These are phyloP conservation scores for Halcyon smyrnensis DNA, from an alignment of 2,797 vertebrate species.

Conservation along the genomic window DNA sequence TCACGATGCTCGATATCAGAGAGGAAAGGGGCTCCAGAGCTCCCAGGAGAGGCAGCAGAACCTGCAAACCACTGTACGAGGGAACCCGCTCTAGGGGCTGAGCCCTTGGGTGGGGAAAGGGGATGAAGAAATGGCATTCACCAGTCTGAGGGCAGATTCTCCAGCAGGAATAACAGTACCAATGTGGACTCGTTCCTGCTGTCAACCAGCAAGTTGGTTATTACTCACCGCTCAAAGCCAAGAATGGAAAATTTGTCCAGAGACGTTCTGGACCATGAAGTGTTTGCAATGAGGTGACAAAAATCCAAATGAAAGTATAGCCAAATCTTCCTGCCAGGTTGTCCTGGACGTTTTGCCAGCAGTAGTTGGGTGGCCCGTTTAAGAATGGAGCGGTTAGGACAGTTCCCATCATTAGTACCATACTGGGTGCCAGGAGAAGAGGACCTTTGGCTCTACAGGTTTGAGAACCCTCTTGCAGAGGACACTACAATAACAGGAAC, in stretches of 20 bases:
- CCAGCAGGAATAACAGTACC: neutral
- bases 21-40: neutral
- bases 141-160: neutral
- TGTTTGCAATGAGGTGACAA: neutral
- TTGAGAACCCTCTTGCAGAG: neutral
- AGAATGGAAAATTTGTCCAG: neutral
- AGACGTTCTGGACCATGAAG: neutral
- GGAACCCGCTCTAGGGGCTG: neutral
- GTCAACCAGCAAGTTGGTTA: neutral
- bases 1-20: neutral
- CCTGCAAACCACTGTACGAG: neutral
- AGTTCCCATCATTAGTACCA: neutral
- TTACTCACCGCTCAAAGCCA: neutral
- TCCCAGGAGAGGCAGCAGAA: neutral
- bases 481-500: rapidly evolving
- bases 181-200: neutral
- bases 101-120: neutral
- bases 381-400: neutral
- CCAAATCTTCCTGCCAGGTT: neutral
- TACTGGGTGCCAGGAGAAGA: neutral
- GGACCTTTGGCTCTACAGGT: neutral
- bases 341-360: neutral
- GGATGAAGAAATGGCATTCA: neutral
- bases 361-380: neutral
- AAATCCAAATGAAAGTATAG: neutral